These are phyloP conservation scores for Pluvianellus socialis DNA, from an alignment of 2,113 vertebrate species.

Conservation along the genomic window DNA sequence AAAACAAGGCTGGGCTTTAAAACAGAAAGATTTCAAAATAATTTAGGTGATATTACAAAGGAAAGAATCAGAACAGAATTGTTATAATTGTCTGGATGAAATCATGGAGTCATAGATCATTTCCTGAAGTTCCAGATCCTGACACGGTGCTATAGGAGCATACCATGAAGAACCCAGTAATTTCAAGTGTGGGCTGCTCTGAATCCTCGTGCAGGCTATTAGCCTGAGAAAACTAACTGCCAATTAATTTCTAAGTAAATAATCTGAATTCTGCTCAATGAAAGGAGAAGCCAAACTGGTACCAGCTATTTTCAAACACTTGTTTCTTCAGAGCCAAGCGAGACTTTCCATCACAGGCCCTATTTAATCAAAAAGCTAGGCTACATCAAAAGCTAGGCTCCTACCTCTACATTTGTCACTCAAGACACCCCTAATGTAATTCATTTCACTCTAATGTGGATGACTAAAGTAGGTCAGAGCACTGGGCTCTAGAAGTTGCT, in stretches of 20 bases:
- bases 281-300: background rate
- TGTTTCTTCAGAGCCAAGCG: background rate
- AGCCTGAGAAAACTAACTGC: background rate
- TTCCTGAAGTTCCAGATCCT: background rate
- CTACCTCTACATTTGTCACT: background rate
- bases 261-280: background rate
- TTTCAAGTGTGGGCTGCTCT: background rate
- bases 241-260: background rate
- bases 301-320: background rate
- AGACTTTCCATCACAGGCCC: background rate
- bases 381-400: constrained; percentile 15
- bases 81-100: background rate
- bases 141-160: rapidly evolving
- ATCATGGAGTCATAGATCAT: background rate
- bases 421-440: background rate
- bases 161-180: background rate
- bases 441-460: background rate
- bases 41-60: background rate
- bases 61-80: background rate
- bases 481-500: background rate
- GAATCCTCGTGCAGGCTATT: background rate
- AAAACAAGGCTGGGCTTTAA: background rate
- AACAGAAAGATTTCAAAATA: background rate
- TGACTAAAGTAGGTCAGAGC: constrained; percentile 42
- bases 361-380: constrained; percentile 2